Evolutionary conservation across 1,140 invertebrate genomes (phyloP).

Genomic region (Sitodiplosis mosellana): DNA sequence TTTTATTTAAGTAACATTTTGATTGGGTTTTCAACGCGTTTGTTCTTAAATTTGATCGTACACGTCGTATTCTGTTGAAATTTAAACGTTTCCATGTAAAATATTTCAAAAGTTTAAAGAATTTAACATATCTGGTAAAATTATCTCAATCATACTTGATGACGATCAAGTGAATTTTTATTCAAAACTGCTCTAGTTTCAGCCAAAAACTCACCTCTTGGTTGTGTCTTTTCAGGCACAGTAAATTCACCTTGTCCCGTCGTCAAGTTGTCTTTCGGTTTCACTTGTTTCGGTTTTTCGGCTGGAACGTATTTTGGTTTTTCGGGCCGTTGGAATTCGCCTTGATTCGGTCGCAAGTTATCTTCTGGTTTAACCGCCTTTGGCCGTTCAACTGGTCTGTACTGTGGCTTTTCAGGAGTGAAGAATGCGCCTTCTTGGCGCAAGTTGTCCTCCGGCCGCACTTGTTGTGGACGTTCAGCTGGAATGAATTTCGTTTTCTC

Average conservation of each 20-base stretch:
- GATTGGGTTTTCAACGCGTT: too few relatives aligned
- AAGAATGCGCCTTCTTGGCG: constrained; percentile 23
- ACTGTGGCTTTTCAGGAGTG: constrained; percentile 19
- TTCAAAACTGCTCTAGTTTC: too few relatives aligned
- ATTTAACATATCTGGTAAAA: too few relatives aligned
- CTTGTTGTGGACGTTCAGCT: constrained; percentile 27
- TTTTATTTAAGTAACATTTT: too few relatives aligned
- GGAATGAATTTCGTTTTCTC: constrained; percentile 29
- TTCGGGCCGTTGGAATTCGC: constrained; percentile 7
- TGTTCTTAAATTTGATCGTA: too few relatives aligned
- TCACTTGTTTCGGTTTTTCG: constrained; percentile 23
- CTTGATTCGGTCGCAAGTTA: constrained; percentile 33
- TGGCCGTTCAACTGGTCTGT: constrained; percentile 28
- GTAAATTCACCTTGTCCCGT: too few relatives aligned
- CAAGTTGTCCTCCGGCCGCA: constrained; percentile 34
- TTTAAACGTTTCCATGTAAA: too few relatives aligned
- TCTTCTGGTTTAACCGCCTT: constrained; percentile 31
- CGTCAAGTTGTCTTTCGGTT: constrained; percentile 23
- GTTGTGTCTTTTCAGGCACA: constrained; percentile 8
- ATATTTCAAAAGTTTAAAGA: too few relatives aligned
- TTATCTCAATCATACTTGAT: too few relatives aligned
- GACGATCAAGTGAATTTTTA: too few relatives aligned
- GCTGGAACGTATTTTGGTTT: constrained; percentile 14
- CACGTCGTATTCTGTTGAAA: too few relatives aligned
- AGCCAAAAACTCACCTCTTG: too few relatives aligned